Evolutionary conservation across 2,113 vertebrate genomes (phyloP).

Genomic region (Hyperopisus bebe): DNA sequence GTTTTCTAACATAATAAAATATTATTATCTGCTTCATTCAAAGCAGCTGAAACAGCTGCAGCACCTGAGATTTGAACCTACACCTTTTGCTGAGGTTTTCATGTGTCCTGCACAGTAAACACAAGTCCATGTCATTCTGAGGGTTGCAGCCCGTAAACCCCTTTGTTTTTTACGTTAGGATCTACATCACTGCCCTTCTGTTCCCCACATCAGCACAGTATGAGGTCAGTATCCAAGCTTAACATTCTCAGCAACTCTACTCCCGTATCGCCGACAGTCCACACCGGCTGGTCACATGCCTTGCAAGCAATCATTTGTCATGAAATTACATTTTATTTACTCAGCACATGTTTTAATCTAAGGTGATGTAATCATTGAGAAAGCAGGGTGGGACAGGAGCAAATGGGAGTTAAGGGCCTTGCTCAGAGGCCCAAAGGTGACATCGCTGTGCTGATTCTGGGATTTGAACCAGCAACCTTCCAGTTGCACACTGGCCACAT

Average conservation of each 20-base stretch:
- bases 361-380: not conserved
- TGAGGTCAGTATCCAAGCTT: not conserved
- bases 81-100: not conserved
- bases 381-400: not conserved
- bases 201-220: not conserved
- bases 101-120: not conserved
- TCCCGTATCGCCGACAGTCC: not conserved
- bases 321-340: not conserved
- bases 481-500: not conserved
- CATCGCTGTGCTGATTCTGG: not conserved
- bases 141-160: not conserved
- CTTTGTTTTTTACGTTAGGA: not conserved
- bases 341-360: not conserved
- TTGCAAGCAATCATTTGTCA: not conserved
- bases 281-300: not conserved
- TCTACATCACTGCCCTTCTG: not conserved
- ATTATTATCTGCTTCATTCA: not conserved
- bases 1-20: not conserved
- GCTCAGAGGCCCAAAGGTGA: not conserved
- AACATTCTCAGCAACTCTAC: not conserved
- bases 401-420: not conserved
- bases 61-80: not conserved
- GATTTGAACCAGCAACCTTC: not conserved
- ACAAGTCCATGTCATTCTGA: not conserved
- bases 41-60: not conserved